Evolutionary conservation across 2,113 vertebrate species (phyloP).

Genomic region (Eudyptes chrysolophus): DNA sequence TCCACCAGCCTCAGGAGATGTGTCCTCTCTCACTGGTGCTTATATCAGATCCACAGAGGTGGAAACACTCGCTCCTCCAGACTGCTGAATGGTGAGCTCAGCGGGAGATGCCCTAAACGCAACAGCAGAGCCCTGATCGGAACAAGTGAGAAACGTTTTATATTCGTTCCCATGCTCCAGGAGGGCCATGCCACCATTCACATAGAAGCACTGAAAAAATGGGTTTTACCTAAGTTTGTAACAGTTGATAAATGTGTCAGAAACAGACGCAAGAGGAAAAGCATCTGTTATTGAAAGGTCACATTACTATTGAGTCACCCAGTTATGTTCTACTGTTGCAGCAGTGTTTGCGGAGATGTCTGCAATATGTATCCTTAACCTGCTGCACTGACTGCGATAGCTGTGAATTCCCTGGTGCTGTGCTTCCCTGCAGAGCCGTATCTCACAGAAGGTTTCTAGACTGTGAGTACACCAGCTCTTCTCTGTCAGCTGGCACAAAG

Average conservation of each 20-base stretch:
- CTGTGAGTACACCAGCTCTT: neutral
- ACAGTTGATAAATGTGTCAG: neutral
- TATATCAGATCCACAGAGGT: neutral
- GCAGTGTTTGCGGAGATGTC: neutral
- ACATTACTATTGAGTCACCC: neutral
- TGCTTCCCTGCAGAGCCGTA: neutral
- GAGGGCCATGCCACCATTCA: neutral
- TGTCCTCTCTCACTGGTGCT: neutral
- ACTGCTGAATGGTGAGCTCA: neutral
- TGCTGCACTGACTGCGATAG: neutral
- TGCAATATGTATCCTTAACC: neutral
- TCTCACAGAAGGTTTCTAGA: neutral
- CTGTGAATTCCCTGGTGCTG: neutral
- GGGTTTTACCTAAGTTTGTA: neutral
- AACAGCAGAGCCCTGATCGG: neutral
- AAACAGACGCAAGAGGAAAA: neutral
- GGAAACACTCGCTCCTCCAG: fast-evolving
- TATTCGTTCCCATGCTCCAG: neutral
- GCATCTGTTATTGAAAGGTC: neutral
- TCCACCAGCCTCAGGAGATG: neutral
- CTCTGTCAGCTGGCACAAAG: neutral
- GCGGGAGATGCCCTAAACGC: neutral
- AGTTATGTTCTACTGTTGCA: neutral
- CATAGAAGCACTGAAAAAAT: neutral
- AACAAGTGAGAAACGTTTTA: neutral